Evolutionary conservation across 2,888 invertebrate species (phyloP), one percentile per base, ranked within the genome.

Genomic region (Liodrosophila aerea): DNA sequence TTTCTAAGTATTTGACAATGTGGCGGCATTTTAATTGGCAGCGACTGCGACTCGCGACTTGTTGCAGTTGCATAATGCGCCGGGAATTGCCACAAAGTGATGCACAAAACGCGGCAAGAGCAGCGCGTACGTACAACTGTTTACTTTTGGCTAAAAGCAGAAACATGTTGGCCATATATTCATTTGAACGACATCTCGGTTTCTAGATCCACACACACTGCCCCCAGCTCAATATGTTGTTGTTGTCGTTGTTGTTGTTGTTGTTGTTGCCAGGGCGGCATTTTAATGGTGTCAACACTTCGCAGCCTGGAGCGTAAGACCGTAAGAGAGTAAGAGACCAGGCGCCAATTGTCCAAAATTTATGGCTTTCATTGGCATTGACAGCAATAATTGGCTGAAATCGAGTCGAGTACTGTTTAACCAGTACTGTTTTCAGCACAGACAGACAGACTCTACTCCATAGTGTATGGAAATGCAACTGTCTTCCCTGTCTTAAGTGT

Each of bases 331-430:
- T 2, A 13, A 7, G 9, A 16, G 11, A 11, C 33, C 53, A 27
- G 36, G 41, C 58, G 63, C 40, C 50, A 65, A 70, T 70, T 59
- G 72, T 22, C 68, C 53, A 70, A 81, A 76, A 84, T 83, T 76
- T 86, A 74, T 80, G 66, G 73, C 83, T 77, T 76, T 73, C 83
- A 75, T 80, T 80, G 64, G 71, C 72, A 73, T 72, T 70, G 85
- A 76, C 85, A 73, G 69, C 71, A 67, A 71, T 85, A 86, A 85
- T 85, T 85, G 81, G 68, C 62, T 43, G 46, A 68, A 18, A 46
- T 12, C 49, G 16, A 59, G 46, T 37, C 18, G 22, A 2, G 22
- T 5, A 5, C 22, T 22, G 22, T 5, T 22, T 22, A 54, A 53
- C 40, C 33, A 46, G 43, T 46, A 49, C 13, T 15, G 22, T 41